Percentiles rank a stretch among this genome's conserved stretches.
phyloP scores from a whole-genome alignment of 2,113 vertebrate genomes.

The Proteles cristata region DNA sequence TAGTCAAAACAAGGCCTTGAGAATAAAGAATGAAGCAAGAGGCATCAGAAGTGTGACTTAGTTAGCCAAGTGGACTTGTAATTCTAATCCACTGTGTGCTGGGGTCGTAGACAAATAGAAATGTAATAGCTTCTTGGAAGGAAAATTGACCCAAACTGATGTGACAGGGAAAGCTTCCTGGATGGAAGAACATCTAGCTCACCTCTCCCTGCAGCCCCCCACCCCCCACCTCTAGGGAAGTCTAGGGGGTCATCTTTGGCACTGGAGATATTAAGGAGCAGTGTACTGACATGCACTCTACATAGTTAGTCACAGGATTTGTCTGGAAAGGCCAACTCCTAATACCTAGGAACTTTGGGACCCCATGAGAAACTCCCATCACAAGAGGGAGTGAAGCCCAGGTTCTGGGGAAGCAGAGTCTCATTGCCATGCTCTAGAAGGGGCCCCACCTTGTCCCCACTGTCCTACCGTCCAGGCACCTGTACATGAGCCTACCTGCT shows the following conservation, averaged over 20 bases:
- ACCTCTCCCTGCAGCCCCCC: neutral
- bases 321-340: neutral
- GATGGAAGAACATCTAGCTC: neutral
- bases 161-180: too few relatives aligned
- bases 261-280: neutral
- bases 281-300: neutral
- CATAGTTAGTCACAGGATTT: neutral
- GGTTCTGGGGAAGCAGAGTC: neutral
- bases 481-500: neutral
- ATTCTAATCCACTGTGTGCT: neutral
- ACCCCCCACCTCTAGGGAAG: neutral
- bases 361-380: neutral
- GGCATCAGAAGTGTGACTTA: neutral
- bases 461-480: too few relatives aligned
- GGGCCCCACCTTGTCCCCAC: accelerated
- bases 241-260: too few relatives aligned
- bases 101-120: neutral
- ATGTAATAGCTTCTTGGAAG: neutral
- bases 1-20: neutral
- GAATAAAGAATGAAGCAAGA: neutral
- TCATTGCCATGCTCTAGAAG: neutral
- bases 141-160: neutral
- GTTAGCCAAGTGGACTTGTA: too few relatives aligned
- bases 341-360: neutral
- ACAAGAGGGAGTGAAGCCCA: neutral